Evolutionary conservation across 2,888 invertebrate species (phyloP), one percentile per base, ranked within the genome.

Genomic region (Lysandra coridon): DNA sequence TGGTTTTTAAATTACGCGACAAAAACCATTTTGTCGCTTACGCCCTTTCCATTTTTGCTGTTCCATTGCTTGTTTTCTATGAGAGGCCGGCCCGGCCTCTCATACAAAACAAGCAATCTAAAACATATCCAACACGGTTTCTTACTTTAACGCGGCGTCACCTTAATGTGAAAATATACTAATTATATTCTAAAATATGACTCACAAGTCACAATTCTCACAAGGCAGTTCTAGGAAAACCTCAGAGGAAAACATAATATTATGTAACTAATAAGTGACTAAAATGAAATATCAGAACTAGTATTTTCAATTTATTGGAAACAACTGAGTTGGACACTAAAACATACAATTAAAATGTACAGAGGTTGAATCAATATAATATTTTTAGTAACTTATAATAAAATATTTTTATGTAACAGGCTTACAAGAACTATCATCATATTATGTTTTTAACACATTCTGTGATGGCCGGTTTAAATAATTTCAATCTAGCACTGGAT

Each of bases 311-410:
- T 64, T 64, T 64, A 64, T 30, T 64, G 10, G 30, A 64, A 64
- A 64, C 64, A 64, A 64, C 64, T 30, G 64, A 64, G 64, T 64
- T 30, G 23, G 64, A 64, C 4, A 64, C 64, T 64, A 64, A 64
- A 64, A 10, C 30, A 64, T 30, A 64, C 23, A 62, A 62, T 62
- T 62, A 10, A 62, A 64, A 64, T 64, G 64, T 64, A 64, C 64
- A 64, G 62, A 62, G 10, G 30, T 30, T 30, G 7, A 64, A 64
- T 64, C 23, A 23, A 64, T 30, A 62, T 64, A 62, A 12, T 37
- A 33, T 14, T 14, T 69, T 37, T 17, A 69, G 69, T 33, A 37
- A 69, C 30, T 64, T 30, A 64, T 69, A 69, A 33, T 69, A 69
- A 69, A 69, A 69, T 69, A 10, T 10, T 49, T 6, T 49, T 49